Base-by-base conservation (phyloP, 2,888 invertebrate genomes). In the Ectropis crepuscularia region DNA sequence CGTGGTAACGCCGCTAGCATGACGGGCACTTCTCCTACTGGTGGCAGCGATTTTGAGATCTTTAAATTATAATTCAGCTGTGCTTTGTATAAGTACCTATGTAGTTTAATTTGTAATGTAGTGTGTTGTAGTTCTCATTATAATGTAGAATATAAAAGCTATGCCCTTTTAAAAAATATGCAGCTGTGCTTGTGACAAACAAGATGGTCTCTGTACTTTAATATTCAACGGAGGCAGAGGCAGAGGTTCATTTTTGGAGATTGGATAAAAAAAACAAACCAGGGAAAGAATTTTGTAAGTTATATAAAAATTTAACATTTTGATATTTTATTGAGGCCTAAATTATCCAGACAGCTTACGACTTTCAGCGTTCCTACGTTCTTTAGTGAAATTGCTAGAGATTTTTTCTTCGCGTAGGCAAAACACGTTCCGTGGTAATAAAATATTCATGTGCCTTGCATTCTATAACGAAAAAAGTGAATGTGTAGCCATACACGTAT, bases 371-470 rank as follows among this genome's bases (percentile, higher is more conserved):
- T 43, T 55, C 12, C 50, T 55, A 54, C 55, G 39, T 46, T 59
- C 55, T 59, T 55, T 45, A 55, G 68, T 73, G 61, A 63, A 68
- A 65, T 71, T 70, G 61, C 58, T 72, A 61, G 45, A 49, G 41
- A 28, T 11, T 63, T 67, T 69, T 71, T 71, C 71, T 60, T 69
- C 42, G 42, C 36, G 62, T 53, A 80, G 72, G 62, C 79, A 62
- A 69, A 74, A 69, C 82, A 83, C 82, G 81, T 79, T 45, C 63
- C 51, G 41, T 63, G 55, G 53, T 70, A 63, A 72, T 76, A 79
- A 73, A 69, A 76, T 77, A 83, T 81, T 77, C 80, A 79, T 68
- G 72, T 68, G 69, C 74, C 73, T 75, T 77, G 70, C 72, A 76
- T 77, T 75, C 75, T 74, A 67, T 68, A 74, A 73, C 55, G 51